Percentiles rank a stretch among this genome's conserved stretches.
These are phyloP conservation scores for Notocelia uddmanniana DNA, from an alignment of 2,888 invertebrate species.

Conservation along the genomic window DNA sequence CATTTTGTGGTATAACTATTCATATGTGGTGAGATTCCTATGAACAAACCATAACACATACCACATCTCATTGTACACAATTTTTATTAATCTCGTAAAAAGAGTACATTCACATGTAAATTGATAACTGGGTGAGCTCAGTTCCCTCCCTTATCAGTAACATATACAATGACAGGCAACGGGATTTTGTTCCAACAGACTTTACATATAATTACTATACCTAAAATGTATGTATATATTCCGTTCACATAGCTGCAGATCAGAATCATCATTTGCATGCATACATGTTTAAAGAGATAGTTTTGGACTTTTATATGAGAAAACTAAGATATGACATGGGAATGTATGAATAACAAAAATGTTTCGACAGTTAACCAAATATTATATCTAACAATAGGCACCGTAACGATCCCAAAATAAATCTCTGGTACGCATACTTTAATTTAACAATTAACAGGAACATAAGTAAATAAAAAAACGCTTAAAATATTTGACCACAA, in stretches of 20 bases:
- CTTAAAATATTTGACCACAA: conserved; percentile 37
- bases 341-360: conserved; percentile 43
- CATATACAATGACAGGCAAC: conserved; percentile 21
- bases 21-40: conserved; percentile 42
- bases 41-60: conserved; percentile 38
- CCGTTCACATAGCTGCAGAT: conserved; percentile 20
- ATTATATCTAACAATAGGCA: conserved; percentile 16
- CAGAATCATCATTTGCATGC: conserved; percentile 32
- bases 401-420: conserved; percentile 39
- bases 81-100: conserved; percentile 43
- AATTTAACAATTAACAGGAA: conserved; percentile 56
- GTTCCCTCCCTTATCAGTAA: conserved; percentile 30
- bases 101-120: conserved; percentile 43
- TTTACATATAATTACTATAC: conserved; percentile 27
- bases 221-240: conserved; percentile 21
- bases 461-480: conserved; percentile 49
- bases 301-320: conserved; percentile 27
- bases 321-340: conserved; percentile 25
- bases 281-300: conserved; percentile 31
- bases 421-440: conserved; percentile 48
- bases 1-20: conserved; percentile 32
- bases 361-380: conserved; percentile 19
- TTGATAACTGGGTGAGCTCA: conserved; percentile 40
- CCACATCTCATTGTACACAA: conserved; percentile 36
- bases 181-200: conserved; percentile 37